Percentiles rank a stretch among this genome's conserved stretches.
phyloP scores from a whole-genome alignment of 2,797 vertebrate species.

The Heterohyrax brucei region DNA sequence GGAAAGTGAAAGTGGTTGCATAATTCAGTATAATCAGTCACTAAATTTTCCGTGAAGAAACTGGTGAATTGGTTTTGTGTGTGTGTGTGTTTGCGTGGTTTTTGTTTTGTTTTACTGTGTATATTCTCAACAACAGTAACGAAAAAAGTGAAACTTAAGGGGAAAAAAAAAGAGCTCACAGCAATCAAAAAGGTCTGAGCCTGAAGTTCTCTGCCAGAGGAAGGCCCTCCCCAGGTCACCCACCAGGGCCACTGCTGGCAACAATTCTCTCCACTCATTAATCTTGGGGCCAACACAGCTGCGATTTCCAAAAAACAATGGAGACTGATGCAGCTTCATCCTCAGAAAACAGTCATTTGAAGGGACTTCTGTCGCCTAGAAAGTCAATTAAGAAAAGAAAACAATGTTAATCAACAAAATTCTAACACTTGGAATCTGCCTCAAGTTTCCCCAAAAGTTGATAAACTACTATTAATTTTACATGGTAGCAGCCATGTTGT shows the following conservation, averaged over 20 bases:
- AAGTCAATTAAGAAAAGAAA: constrained; percentile 76
- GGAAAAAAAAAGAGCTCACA: neutral
- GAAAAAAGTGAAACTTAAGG: too few species aligned
- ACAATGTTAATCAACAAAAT: constrained; percentile 75
- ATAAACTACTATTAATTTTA: constrained; percentile 80
- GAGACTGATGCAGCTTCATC: constrained; percentile 2
- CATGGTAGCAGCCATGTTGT: constrained; percentile 72
- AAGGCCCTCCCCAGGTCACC: neutral
- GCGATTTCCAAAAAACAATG: constrained; percentile 72
- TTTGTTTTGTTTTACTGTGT: too few species aligned
- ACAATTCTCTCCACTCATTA: constrained; percentile 35
- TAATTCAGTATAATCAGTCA: too few species aligned
- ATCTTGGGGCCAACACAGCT: constrained; percentile 62
- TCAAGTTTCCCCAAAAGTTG: constrained; percentile 69
- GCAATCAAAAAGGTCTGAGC: neutral
- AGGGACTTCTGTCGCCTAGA: constrained; percentile 65
- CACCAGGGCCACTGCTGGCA: constrained; percentile 36
- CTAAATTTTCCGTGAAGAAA: too few species aligned
- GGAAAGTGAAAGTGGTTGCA: too few species aligned
- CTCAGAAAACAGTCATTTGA: constrained; percentile 72
- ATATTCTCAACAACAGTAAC: too few species aligned
- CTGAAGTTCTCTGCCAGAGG: neutral
- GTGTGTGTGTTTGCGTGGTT: too few species aligned
- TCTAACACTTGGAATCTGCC: constrained; percentile 64
- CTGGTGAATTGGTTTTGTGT: too few species aligned